These are phyloP conservation scores for Carduelis carduelis DNA, from an alignment of 2,797 vertebrate species.

Conservation along the genomic window DNA sequence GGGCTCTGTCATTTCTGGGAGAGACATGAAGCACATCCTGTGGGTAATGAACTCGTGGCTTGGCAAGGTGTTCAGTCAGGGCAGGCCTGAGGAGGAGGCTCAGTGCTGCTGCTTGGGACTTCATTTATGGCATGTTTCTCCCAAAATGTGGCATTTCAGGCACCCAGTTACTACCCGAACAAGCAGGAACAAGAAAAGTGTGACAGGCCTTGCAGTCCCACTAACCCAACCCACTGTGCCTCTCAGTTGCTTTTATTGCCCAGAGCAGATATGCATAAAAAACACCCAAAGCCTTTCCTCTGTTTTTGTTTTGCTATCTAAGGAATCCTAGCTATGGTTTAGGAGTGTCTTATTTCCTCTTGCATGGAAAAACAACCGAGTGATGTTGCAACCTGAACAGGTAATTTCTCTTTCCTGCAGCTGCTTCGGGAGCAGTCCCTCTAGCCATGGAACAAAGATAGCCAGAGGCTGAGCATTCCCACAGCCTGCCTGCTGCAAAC, in stretches of 20 bases:
- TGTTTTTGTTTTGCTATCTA: not conserved
- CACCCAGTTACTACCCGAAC: not conserved
- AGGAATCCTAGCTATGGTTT: not conserved
- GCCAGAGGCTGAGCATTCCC: not conserved
- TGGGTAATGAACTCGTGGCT: not conserved
- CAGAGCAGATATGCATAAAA: not conserved
- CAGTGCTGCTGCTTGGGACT: not conserved
- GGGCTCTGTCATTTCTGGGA: not conserved
- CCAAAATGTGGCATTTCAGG: not conserved
- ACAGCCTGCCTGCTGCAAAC: not conserved
- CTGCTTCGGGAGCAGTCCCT: rapidly evolving
- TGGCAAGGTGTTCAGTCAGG: not conserved
- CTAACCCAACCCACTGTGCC: not conserved
- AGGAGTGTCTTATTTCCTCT: not conserved
- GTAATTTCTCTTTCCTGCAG: not conserved
- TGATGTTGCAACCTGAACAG: not conserved
- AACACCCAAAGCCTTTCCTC: not conserved
- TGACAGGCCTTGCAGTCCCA: not conserved
- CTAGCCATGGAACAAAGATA: not conserved
- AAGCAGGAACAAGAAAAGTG: not conserved
- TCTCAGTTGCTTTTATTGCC: not conserved
- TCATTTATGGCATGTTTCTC: not conserved
- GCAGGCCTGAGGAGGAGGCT: not conserved
- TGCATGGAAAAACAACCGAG: not conserved
- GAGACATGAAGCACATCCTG: not conserved